Evolutionary conservation across 2,113 vertebrate genomes (phyloP).

Genomic region (Ptilorrhoa leucosticta): DNA sequence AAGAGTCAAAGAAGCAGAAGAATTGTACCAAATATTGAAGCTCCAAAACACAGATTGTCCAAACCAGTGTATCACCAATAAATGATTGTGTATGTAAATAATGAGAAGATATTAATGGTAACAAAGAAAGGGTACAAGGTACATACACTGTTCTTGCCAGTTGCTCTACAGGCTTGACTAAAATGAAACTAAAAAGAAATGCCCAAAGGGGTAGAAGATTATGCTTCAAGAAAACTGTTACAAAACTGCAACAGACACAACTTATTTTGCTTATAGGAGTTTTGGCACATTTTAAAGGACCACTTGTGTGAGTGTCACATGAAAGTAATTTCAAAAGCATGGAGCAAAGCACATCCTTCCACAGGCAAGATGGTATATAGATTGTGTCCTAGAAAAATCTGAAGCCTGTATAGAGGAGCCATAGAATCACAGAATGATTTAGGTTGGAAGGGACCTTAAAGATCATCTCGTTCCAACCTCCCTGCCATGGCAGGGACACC

Average conservation of each 20-base stretch:
- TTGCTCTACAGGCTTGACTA: neutral
- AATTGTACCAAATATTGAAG: neutral
- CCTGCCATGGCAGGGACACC: neutral
- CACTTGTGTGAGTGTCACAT: neutral
- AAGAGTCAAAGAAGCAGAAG: neutral
- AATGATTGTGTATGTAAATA: neutral
- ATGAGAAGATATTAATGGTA: neutral
- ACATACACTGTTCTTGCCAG: neutral
- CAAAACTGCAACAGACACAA: neutral
- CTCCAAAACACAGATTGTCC: neutral
- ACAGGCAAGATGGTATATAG: neutral
- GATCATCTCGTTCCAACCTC: neutral
- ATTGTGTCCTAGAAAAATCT: neutral
- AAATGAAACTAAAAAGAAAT: neutral
- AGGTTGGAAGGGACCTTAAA: neutral
- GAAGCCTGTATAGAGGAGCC: neutral
- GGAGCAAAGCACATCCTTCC: neutral
- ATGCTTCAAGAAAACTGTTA: neutral
- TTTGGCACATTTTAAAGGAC: neutral
- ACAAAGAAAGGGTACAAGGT: neutral
- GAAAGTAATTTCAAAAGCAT: neutral
- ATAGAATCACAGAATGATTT: neutral
- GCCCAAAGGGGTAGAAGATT: neutral
- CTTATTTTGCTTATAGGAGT: neutral
- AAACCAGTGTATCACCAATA: neutral